Evolutionary conservation across 1,140 invertebrate species (phyloP).

Genomic region (Nephotettix cincticeps): DNA sequence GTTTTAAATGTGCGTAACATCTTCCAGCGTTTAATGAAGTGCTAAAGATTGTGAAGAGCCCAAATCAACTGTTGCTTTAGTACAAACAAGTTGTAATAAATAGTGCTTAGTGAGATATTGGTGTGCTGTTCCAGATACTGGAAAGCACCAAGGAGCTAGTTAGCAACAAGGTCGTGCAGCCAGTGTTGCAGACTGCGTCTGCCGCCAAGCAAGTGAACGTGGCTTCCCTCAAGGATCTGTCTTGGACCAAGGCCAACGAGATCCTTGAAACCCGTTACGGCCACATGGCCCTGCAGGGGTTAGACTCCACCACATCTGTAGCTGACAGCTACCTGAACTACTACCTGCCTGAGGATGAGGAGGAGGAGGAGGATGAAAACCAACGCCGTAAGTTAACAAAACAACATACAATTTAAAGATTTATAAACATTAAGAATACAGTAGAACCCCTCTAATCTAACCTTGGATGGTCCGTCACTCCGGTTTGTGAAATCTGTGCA

Average conservation of each 20-base stretch:
- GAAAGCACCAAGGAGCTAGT: constrained; percentile 73
- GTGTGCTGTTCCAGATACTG: constrained; percentile 68
- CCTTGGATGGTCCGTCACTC: no score
- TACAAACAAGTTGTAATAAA: no score
- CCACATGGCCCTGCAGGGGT: constrained; percentile 62
- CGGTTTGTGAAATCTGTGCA: no score
- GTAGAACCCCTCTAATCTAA: no score
- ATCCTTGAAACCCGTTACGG: constrained; percentile 54
- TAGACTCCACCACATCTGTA: constrained; percentile 67
- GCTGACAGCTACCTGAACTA: constrained; percentile 78
- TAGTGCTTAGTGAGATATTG: no score
- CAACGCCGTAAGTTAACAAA: background rate
- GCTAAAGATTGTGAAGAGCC: no score
- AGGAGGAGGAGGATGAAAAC: constrained; percentile 30
- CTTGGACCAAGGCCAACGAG: constrained; percentile 68
- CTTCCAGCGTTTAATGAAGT: no score
- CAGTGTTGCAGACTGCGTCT: constrained; percentile 68
- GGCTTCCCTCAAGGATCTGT: constrained; percentile 59
- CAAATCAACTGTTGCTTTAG: no score
- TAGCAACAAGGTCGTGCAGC: constrained; percentile 57
- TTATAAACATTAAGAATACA: no score
- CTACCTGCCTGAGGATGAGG: constrained; percentile 65
- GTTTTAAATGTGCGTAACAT: no score
- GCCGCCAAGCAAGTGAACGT: constrained; percentile 59
- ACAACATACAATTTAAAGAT: no score